These are phyloP conservation scores for Alectoris magna DNA, from an alignment of 2,797 vertebrate species.

Conservation along the genomic window DNA sequence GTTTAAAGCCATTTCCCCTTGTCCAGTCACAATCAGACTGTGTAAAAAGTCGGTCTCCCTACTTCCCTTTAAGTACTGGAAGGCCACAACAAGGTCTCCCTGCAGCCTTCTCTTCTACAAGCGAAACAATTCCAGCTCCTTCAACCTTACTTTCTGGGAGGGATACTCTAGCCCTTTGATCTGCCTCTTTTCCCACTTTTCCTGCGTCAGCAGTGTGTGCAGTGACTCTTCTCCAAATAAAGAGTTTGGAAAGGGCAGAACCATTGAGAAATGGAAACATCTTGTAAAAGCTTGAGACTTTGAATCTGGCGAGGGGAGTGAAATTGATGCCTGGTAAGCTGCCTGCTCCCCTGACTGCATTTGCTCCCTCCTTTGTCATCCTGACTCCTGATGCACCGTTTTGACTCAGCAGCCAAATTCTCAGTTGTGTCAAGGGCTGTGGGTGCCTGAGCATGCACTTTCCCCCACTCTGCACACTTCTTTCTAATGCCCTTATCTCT, in stretches of 20 bases:
- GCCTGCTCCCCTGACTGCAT: not conserved
- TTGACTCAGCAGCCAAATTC: not conserved
- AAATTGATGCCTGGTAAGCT: not conserved
- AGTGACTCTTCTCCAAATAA: not conserved
- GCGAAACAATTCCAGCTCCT: too few species aligned
- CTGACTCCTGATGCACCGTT: not conserved
- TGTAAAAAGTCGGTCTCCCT: too few species aligned
- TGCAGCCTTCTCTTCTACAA: too few species aligned
- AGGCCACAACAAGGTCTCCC: too few species aligned
- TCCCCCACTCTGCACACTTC: not conserved
- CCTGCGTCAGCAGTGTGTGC: rapidly evolving
- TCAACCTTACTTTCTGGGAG: too few species aligned
- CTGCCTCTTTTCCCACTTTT: not conserved
- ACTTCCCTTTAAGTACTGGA: too few species aligned
- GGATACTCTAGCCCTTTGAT: too few species aligned
- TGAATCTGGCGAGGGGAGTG: not conserved
- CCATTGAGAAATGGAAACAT: not conserved
- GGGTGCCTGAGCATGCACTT: not conserved
- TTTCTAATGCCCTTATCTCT: not conserved
- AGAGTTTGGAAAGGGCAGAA: not conserved
- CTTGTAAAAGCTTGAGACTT: not conserved
- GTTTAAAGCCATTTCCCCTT: too few species aligned
- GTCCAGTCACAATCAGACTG: too few species aligned
- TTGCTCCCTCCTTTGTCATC: not conserved
- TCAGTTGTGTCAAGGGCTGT: not conserved